Base-by-base conservation (phyloP, 1,140 invertebrate species). In the Sinonovacula constricta region DNA sequence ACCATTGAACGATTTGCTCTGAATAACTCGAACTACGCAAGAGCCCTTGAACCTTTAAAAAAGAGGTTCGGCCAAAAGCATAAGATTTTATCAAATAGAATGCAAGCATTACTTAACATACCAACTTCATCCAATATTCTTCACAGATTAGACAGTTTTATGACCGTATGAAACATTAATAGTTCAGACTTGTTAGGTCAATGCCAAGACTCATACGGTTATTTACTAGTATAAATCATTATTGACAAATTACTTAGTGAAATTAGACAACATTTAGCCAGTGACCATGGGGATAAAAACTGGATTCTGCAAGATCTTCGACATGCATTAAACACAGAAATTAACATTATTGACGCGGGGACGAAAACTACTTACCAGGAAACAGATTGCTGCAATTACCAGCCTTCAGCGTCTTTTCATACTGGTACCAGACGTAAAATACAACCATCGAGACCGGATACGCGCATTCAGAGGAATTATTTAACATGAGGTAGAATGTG, bases 1-100 rank as follows among this genome's bases (percentile, higher is more conserved):
- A n/a, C n/a, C n/a, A n/a, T n/a, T n/a, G n/a, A n/a, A n/a, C n/a
- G n/a, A n/a, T n/a, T n/a, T n/a, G n/a, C n/a, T n/a, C n/a, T n/a
- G n/a, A n/a, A n/a, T n/a, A n/a, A n/a, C n/a, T n/a, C n/a, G n/a
- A n/a, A n/a, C n/a, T n/a, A n/a, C n/a, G n/a, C n/a, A n/a, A n/a
- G n/a, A n/a, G n/a, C n/a, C n/a, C n/a, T n/a, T n/a, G n/a, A n/a
- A n/a, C n/a, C n/a, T 18, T 34, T 78, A 1, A 49, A 54, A 45
- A 26, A 81, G 56, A 22, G 74, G 2, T 81, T 62, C 57, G 80
- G n/a, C n/a, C 74, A 22, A 51, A 81, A n/a, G 33, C 72, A 77
- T 33, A 71, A 77, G 54, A 72, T 81, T 31, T n/a, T n/a, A n/a
- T n/a, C n/a, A n/a, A n/a, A n/a, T n/a, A n/a, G 68, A 28, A 81